Evolutionary conservation across 2,113 vertebrate genomes (phyloP).

Genomic region (Phainopepla nitens): DNA sequence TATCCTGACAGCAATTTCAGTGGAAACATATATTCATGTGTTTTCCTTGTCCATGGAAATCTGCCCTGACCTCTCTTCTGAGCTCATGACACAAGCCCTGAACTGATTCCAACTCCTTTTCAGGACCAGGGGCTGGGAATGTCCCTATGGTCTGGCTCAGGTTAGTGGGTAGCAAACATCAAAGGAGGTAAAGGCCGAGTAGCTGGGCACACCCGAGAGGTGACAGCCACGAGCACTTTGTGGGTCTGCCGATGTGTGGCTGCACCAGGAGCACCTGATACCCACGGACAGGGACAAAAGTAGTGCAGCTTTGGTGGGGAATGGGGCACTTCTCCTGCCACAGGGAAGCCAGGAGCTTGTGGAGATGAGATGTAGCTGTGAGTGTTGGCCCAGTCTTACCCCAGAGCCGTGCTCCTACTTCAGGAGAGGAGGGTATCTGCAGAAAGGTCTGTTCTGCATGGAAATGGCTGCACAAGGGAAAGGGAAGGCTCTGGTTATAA

Average conservation of each 20-base stretch:
- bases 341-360: background rate
- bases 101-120: background rate
- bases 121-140: background rate
- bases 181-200: background rate
- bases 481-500: background rate
- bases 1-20: background rate
- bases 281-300: background rate
- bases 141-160: background rate
- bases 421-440: background rate
- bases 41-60: background rate
- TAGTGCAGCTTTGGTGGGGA: background rate
- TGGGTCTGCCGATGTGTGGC: background rate
- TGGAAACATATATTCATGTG: rapidly evolving
- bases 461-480: background rate
- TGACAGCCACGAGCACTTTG: rapidly evolving
- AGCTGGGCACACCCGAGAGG: background rate
- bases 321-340: background rate
- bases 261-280: background rate
- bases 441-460: background rate
- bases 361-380: background rate
- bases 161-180: background rate
- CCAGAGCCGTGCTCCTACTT: rapidly evolving
- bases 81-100: background rate
- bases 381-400: background rate
- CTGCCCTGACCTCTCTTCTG: background rate